Base-by-base conservation (phyloP, 2,797 vertebrate genomes). In the Cuniculus paca region DNA sequence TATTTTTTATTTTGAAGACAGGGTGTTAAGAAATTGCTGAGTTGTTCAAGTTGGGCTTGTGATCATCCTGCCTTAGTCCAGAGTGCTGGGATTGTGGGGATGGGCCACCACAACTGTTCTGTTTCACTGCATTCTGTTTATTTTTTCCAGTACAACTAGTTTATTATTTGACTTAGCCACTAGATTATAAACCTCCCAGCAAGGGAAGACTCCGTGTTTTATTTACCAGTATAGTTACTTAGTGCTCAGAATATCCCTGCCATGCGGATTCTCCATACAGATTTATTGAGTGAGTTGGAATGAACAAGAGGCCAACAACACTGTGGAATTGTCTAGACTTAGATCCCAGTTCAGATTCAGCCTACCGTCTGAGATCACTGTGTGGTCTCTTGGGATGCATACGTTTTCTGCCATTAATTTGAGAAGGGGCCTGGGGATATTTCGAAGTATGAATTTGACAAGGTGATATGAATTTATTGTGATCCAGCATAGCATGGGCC, bases 111-210 rank as follows among this genome's bases (percentile, higher is more conserved):
- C 12, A 52, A 5, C 48, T 78, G 31, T 34, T 88, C 36, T 20
- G 60, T 78, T 36, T 86, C 39, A 61, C 24, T 39, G 31, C 3
- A n/a, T 54, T 42, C 39, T 87, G 6, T n/a, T 79, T 63, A 10
- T 83, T 90, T 75, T 52, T 78, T 61, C 68, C 34, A n/a, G 0
- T 92, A 14, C 90, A 83, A 94, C 26, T 20, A 72, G 26, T 79
- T 36, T 54, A 31, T 80, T 84, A 78, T 52, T 54, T 68, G 36
- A 58, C 31, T 52, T 80, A 28, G 9, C 4, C 19, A 60, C 17
- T 90, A 72, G 86, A 88, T 80, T 80, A 12, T 24, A 95, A 88
- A 52, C 52, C n/a, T 68, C 78, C n/a, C 10, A 75, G 94, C 24
- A 77, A 92, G 65, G 74, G 74, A 81, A 68, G 86, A 24, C 50